A percentile compares a stretch with the other conserved stretches of the same genome.
phyloP scores from a whole-genome alignment of 2,888 invertebrate species.

The Pheosia tremula region DNA sequence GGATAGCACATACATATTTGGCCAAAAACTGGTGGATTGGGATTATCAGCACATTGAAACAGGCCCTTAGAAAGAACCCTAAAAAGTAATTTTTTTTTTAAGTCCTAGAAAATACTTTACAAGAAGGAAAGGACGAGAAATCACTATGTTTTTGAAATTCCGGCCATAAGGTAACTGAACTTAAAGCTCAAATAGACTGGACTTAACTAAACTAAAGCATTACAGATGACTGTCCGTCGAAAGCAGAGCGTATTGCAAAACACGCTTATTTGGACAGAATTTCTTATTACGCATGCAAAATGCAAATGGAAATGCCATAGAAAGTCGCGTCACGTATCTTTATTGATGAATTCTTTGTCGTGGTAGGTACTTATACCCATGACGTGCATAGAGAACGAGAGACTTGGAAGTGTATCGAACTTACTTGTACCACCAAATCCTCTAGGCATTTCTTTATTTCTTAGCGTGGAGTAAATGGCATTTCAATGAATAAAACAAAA shows the following conservation, averaged over 20 bases:
- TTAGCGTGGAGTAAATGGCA: no score
- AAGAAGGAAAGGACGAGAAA: neutral
- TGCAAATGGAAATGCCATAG: conserved; percentile 2
- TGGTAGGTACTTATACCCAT: neutral
- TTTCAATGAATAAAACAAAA: no score
- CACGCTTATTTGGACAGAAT: conserved; percentile 5
- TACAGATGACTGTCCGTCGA: neutral
- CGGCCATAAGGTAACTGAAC: neutral
- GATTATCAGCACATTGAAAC: no score
- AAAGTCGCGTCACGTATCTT: conserved; percentile 5
- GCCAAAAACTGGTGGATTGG: no score
- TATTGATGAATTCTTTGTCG: conserved; percentile 8
- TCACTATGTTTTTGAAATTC: neutral
- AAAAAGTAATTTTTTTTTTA: no score
- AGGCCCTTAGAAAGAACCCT: no score
- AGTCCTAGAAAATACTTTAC: no score
- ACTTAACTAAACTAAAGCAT: neutral
- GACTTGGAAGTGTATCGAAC: neutral
- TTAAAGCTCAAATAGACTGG: no score
- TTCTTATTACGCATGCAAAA: conserved; percentile 7
- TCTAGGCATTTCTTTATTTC: no score
- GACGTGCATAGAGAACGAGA: neutral
- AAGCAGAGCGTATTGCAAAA: neutral
- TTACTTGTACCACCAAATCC: neutral
- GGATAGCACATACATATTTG: no score